Percentiles rank a stretch among this genome's conserved stretches.
phyloP scores from a whole-genome alignment of 2,113 vertebrate genomes.

The Entelurus aequoreus region DNA sequence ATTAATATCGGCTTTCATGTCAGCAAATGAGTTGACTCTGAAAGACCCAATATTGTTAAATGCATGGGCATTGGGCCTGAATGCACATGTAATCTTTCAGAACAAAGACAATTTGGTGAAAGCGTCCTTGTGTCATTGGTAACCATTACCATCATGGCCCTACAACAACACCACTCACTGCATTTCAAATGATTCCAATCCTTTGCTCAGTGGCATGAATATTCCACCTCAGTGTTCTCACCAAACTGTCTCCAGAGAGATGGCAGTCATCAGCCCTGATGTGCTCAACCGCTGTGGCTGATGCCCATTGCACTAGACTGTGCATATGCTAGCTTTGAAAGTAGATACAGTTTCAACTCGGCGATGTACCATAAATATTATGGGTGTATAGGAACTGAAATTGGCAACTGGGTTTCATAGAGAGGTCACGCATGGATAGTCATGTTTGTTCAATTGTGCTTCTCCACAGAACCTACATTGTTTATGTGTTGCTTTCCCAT shows the following conservation, averaged over 20 bases:
- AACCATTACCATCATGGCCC: constrained; percentile 52
- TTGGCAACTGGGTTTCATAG: neutral
- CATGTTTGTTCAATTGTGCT: constrained; percentile 2
- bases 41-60: constrained; percentile 33
- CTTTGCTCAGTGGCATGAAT: constrained; percentile 64
- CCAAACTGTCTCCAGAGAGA: constrained; percentile 56
- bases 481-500: too few relatives aligned
- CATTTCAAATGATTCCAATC: constrained; percentile 42
- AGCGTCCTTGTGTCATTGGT: constrained; percentile 39
- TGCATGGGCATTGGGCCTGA: constrained; percentile 34
- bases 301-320: constrained; percentile 42
- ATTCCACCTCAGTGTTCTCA: constrained; percentile 66
- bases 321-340: constrained; percentile 17
- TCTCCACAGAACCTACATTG: too few relatives aligned
- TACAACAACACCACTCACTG: constrained; percentile 45
- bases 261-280: constrained; percentile 54
- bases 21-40: constrained; percentile 18
- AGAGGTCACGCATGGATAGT: constrained; percentile 2
- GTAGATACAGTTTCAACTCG: neutral
- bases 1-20: constrained; percentile 28
- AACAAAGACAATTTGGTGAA: constrained; percentile 18
- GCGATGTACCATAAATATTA: constrained; percentile 18
- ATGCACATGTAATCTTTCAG: constrained; percentile 49
- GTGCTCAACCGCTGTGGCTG: constrained; percentile 44
- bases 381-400: neutral